Evolutionary conservation across 2,797 vertebrate genomes (phyloP).

Genomic region (Zalophus californianus): DNA sequence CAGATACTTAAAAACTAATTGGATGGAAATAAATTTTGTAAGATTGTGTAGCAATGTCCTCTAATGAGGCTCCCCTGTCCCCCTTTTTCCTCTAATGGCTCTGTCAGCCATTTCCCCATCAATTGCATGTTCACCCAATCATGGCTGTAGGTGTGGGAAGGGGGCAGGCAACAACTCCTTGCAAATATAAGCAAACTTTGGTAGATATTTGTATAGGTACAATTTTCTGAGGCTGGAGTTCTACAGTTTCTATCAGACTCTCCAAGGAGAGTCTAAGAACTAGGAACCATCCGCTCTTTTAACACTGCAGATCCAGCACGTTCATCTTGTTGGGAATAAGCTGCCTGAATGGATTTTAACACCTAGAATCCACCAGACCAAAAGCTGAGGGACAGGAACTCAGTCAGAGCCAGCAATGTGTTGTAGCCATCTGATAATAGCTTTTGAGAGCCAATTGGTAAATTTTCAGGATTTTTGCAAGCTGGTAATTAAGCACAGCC

Average conservation of each 20-base stretch:
- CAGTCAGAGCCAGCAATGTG: not conserved
- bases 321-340: not conserved
- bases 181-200: not conserved
- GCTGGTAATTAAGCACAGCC: not conserved
- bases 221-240: not conserved
- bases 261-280: not conserved
- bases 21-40: not conserved
- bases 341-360: not conserved
- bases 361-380: not conserved
- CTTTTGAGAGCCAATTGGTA: not conserved
- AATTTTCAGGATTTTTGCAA: not conserved
- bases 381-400: not conserved
- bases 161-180: not conserved
- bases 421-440: not conserved
- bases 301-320: not conserved
- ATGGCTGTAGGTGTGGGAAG: not conserved
- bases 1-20: not conserved
- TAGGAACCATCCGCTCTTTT: not conserved
- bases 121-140: not conserved
- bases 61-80: rapidly evolving
- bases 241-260: not conserved
- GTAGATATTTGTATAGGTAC: not conserved
- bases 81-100: not conserved
- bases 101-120: not conserved
- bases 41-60: not conserved